Base-by-base conservation (phyloP, 2,797 vertebrate genomes). In the Amazona ochrocephala region DNA sequence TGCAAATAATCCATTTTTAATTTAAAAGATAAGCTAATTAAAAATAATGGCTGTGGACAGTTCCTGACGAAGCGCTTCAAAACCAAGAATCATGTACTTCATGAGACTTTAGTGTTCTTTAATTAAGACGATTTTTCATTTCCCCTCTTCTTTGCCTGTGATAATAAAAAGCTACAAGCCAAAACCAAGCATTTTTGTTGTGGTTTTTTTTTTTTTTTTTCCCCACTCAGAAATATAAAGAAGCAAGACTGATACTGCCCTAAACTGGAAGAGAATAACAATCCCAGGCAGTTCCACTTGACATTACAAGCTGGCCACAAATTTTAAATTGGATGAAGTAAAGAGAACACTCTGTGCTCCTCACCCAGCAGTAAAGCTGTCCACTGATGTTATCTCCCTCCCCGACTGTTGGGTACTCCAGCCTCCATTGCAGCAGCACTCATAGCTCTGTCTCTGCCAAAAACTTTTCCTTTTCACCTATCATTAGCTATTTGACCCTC, bases 11-110 rank as follows among this genome's bases (percentile, higher is more conserved):
- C 93, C 93, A 85, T 96, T 96, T 96, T 96, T 96, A 95, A 95
- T 96, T 96, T 97, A 95, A 95, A 95, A 95, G 91, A 96, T 95
- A 96, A 96, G 94, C 93, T 96, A 96, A 97, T 96, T 97, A 96
- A 97, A 96, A 97, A 93, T 96, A 96, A 96, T 94, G 90, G 92
- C 88, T 93, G 92, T 81, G 90, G 94, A 96, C 95, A 94, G 62
- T 87, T 95, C 92, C 95, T 96, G 95, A 96, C 95, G 95, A 96
- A 96, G 96, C 78, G 92, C 90, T 96, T 96, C 95, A 96, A 95
- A 96, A 95, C 93, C 94, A 96, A 95, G 93, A 96, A 78, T 81
- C 62, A 61, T 30, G 58, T 95, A 96, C 94, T 96, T 87, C 92
- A 91, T 73, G 87, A 68, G 81, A 89, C 84, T 90, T 95, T 54